Conservation (phyloP, 2,113 vertebrate species). For the Dendrocopos noguchii region DNA sequence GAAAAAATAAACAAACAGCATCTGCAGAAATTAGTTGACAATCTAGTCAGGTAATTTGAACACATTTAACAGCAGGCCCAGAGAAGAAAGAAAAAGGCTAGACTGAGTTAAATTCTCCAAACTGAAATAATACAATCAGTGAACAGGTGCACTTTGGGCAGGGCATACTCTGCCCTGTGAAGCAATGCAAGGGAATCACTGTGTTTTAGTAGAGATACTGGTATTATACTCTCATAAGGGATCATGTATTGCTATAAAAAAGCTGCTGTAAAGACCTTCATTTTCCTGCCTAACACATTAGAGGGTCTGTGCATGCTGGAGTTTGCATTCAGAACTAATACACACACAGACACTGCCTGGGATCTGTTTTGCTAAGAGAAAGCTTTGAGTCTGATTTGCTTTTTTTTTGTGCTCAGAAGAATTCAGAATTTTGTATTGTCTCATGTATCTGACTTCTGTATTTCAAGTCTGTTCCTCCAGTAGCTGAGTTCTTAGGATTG, state of each 20-base stretch:
- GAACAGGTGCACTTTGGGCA: background rate
- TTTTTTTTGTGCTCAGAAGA: background rate
- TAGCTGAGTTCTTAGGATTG: background rate
- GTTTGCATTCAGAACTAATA: background rate
- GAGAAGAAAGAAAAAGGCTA: background rate
- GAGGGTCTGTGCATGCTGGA: background rate
- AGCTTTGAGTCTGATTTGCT: background rate
- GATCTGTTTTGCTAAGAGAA: background rate
- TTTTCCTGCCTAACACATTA: background rate
- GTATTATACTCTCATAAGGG: background rate
- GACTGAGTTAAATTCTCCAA: background rate
- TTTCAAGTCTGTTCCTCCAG: background rate
- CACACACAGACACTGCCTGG: accelerated
- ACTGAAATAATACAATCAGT: background rate
- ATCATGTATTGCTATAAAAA: background rate
- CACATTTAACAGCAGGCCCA: background rate
- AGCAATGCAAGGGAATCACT: background rate
- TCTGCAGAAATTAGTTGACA: background rate
- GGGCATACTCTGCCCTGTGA: background rate
- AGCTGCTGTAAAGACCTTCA: background rate
- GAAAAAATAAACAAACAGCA: no score
- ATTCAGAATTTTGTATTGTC: background rate
- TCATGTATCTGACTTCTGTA: background rate
- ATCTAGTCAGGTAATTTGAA: background rate
- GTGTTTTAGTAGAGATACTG: background rate